Conservation (phyloP, 2,113 vertebrate genomes). For the Lathamus discolor region DNA sequence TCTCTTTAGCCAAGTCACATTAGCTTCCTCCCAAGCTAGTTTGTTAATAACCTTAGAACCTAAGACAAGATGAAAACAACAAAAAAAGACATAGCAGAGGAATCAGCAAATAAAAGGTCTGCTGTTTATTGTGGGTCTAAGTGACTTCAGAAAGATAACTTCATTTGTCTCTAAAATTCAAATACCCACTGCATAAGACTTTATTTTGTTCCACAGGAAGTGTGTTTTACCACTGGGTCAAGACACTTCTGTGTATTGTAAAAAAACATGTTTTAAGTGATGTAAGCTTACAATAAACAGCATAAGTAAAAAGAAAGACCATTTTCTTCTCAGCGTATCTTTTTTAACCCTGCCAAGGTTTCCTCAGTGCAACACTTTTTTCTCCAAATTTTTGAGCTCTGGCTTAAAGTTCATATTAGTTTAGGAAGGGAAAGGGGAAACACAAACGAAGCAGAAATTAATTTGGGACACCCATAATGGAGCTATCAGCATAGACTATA, state of each 20-base stretch:
- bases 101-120: slow-evolving; percentile 1
- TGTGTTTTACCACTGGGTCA: neutral
- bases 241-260: neutral
- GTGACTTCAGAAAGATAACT: slow-evolving; percentile 6
- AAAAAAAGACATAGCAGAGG: neutral
- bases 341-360: neutral
- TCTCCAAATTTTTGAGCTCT: neutral
- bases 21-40: neutral
- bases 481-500: neutral
- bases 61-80: neutral
- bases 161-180: slow-evolving; percentile 8
- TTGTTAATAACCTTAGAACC: neutral
- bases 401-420: neutral
- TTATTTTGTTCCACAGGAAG: slow-evolving; percentile 5
- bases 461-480: neutral
- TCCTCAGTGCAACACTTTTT: neutral
- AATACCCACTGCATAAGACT: neutral
- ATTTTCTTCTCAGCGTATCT: slow-evolving; percentile 2
- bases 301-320: neutral
- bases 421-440: neutral
- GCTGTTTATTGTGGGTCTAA: slow-evolving; percentile 57
- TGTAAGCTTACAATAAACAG: slow-evolving; percentile 38
- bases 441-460: neutral
- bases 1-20: neutral
- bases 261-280: neutral